phyloP scores from a whole-genome alignment of 2,888 invertebrate genomes.

The Ariolimax columbianus region DNA sequence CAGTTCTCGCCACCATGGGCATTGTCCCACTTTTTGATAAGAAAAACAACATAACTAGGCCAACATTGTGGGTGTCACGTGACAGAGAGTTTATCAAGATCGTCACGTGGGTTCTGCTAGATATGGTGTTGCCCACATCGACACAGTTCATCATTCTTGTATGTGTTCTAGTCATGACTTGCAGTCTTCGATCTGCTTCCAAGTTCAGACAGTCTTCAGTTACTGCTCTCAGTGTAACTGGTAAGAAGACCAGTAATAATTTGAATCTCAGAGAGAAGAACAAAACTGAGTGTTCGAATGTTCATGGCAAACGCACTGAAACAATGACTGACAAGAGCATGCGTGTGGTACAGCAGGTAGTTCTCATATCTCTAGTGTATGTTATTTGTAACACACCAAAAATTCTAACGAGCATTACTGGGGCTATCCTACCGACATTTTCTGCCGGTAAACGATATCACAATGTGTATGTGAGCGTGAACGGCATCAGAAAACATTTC shows the following conservation, averaged over 20 bases:
- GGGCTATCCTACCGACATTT: not conserved
- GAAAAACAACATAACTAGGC: not conserved
- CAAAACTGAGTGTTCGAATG: not conserved
- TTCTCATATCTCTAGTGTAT: not conserved
- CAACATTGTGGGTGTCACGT: not conserved
- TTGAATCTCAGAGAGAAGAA: not conserved
- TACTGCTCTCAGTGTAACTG: not conserved
- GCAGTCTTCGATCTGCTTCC: not conserved
- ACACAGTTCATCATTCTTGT: slow-evolving; percentile 8
- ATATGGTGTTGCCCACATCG: not conserved
- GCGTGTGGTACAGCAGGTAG: slow-evolving; percentile 10
- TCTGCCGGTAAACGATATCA: slow-evolving; percentile 3
- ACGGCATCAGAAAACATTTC: not conserved
- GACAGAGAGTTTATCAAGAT: slow-evolving; percentile 7
- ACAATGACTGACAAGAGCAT: not conserved
- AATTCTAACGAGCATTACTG: not conserved
- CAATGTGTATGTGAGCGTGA: not conserved
- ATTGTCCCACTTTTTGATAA: not conserved
- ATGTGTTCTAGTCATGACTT: slow-evolving; percentile 25
- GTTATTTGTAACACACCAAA: slow-evolving; percentile 1
- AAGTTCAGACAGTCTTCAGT: not conserved
- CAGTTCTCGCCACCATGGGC: slow-evolving; percentile 13
- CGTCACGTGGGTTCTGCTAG: not conserved
- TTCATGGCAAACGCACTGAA: not conserved
- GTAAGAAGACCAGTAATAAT: not conserved